These are phyloP conservation scores for Tethya wilhelma DNA, from an alignment of 37 sponge, comb jelly and placozoan genomes.

Conservation along the genomic window DNA sequence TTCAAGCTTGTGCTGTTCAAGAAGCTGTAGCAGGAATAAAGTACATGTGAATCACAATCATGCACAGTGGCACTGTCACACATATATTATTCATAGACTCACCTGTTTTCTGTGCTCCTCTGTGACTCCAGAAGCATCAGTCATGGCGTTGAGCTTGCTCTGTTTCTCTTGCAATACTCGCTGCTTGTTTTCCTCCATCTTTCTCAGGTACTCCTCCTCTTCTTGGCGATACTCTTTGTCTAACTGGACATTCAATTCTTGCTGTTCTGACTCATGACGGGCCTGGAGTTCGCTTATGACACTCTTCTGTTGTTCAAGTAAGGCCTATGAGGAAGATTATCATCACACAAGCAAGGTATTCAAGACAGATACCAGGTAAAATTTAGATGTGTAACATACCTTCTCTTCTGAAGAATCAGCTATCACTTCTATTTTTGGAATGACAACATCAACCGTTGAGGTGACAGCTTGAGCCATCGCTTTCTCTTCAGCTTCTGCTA, in stretches of 20 bases:
- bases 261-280: not conserved
- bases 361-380: no score
- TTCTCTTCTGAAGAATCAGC: not conserved
- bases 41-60: not conserved
- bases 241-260: not conserved
- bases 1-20: not conserved
- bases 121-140: not conserved
- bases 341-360: no score
- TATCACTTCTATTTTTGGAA: not conserved
- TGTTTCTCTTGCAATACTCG: not conserved
- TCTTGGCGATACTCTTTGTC: constrained; percentile 6
- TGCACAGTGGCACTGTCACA: no score
- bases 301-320: not conserved
- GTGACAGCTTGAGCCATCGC: not conserved
- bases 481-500: not conserved
- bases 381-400: not conserved
- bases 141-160: not conserved
- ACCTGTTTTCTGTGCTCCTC: constrained; percentile 6
- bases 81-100: not conserved
- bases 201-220: not conserved
- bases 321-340: not conserved
- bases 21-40: no score
- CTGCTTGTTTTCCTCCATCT: constrained; percentile 6
- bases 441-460: not conserved
- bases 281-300: not conserved